These are phyloP conservation scores for Lasioglossum villosulum DNA, from an alignment of 2,888 invertebrate genomes.

Conservation along the genomic window DNA sequence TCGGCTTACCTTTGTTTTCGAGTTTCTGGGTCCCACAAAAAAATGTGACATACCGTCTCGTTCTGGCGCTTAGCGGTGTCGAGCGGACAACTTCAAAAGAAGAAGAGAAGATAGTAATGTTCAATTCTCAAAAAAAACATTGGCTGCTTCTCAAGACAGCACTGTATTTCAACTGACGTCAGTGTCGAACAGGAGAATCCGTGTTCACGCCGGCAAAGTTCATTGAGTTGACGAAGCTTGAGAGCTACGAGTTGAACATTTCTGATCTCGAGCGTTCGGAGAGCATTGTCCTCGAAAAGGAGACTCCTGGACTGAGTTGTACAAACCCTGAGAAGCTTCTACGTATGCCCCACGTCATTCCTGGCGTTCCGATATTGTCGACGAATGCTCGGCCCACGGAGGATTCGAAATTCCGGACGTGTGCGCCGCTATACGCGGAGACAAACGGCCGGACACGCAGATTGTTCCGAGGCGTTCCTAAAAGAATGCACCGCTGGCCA, in stretches of 20 bases:
- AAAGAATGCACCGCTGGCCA: constrained; percentile 34
- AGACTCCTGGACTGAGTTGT: constrained; percentile 27
- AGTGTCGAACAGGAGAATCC: not conserved
- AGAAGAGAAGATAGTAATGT: not conserved
- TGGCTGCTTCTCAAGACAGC: not conserved
- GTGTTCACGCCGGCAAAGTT: not conserved
- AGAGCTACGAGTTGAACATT: not conserved
- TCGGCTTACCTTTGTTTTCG: too few relatives aligned
- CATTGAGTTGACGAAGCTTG: not conserved
- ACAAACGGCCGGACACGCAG: constrained; percentile 63
- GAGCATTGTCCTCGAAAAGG: constrained; percentile 43
- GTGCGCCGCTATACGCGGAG: constrained; percentile 37
- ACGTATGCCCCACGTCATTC: constrained; percentile 52
- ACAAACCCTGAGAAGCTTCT: constrained; percentile 9
- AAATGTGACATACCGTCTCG: too few relatives aligned
- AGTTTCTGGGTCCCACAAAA: too few relatives aligned
- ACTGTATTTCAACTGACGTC: not conserved
- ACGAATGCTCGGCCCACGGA: constrained; percentile 40
- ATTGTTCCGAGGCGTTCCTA: constrained; percentile 31
- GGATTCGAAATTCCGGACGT: constrained; percentile 64
- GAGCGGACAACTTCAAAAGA: too few relatives aligned
- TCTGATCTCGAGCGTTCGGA: not conserved
- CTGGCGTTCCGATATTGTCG: constrained; percentile 62
- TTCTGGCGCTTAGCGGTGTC: too few relatives aligned
- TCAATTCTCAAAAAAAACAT: not conserved